Evolutionary conservation across 1,140 invertebrate species (phyloP).

Genomic region (Habropoda laboriosa): DNA sequence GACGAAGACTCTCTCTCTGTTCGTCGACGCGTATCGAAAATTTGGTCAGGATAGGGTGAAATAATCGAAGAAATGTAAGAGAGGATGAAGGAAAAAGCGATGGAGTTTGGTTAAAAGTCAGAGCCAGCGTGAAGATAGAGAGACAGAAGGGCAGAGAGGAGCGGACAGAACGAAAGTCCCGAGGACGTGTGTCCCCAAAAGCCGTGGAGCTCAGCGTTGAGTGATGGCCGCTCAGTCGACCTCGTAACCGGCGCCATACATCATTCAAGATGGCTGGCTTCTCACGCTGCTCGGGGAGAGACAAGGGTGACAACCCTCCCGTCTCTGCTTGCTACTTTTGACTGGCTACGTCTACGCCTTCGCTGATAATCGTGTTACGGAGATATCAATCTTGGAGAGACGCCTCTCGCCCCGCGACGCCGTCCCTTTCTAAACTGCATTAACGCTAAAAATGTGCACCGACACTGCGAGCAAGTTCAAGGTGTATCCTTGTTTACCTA

Average conservation of each 20-base stretch:
- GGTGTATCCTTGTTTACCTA: not conserved
- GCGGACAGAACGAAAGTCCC: conserved; percentile 63
- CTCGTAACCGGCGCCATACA: conserved; percentile 82
- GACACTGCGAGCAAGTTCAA: not conserved
- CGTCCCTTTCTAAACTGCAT: conserved; percentile 40
- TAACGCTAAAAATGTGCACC: conserved; percentile 42
- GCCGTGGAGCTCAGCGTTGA: conserved; percentile 74
- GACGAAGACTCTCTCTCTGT: too few species aligned
- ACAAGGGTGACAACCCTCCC: conserved; percentile 76
- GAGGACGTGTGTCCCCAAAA: conserved; percentile 69
- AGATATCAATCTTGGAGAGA: conserved; percentile 70
- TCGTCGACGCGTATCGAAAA: not conserved
- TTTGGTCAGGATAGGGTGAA: too few species aligned
- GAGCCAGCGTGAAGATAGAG: conserved; percentile 43
- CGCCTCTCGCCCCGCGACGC: conserved; percentile 26
- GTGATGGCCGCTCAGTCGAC: conserved; percentile 82
- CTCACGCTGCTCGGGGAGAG: conserved; percentile 72
- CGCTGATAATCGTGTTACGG: conserved; percentile 71
- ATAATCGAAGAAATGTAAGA: not conserved
- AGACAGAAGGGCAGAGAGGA: conserved; percentile 49
- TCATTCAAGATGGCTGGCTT: conserved; percentile 82
- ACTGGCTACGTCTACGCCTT: conserved; percentile 73
- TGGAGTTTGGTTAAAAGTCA: conserved; percentile 9
- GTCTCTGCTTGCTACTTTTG: conserved; percentile 70
- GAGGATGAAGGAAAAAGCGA: not conserved